Conservation (phyloP, 2,113 vertebrate genomes). For the Perognathus longimembris region DNA sequence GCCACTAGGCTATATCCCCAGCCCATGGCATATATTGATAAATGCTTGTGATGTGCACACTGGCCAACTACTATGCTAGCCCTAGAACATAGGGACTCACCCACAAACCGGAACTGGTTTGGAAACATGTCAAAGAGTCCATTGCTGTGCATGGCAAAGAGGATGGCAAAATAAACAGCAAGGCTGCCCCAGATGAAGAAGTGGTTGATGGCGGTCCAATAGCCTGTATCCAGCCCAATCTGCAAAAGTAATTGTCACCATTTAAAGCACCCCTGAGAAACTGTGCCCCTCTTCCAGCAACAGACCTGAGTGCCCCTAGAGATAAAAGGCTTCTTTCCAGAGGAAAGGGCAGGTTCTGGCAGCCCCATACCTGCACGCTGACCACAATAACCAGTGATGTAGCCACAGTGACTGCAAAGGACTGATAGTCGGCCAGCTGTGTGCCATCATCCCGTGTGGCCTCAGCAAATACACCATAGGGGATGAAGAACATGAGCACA, state of each 20-base stretch:
- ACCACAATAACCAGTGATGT: constrained; percentile 96
- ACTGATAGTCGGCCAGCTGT: constrained; percentile 95
- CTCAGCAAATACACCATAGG: constrained; percentile 89
- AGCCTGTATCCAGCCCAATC: constrained; percentile 96
- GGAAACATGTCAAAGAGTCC: constrained; percentile 95
- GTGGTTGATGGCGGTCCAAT: constrained; percentile 97
- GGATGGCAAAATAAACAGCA: constrained; percentile 93
- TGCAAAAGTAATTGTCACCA: constrained; percentile 63
- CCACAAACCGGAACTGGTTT: constrained; percentile 96
- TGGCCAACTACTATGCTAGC: not conserved
- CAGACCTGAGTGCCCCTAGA: not conserved
- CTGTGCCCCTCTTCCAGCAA: not conserved
- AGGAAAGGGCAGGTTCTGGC: fast-evolving
- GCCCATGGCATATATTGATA: fast-evolving
- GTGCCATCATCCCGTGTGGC: constrained; percentile 91
- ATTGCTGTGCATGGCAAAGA: constrained; percentile 94
- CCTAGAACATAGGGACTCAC: constrained; percentile 84
- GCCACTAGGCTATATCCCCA: too few relatives aligned
- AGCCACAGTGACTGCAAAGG: constrained; percentile 95
- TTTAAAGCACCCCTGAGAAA: not conserved
- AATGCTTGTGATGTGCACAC: not conserved
- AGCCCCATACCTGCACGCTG: constrained; percentile 92
- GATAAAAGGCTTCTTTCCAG: not conserved
- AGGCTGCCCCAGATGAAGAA: constrained; percentile 98
- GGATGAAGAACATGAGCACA: constrained; percentile 95